Evolutionary conservation across 2,113 vertebrate species (phyloP).

Genomic region (Plecturocebus donacophilus): DNA sequence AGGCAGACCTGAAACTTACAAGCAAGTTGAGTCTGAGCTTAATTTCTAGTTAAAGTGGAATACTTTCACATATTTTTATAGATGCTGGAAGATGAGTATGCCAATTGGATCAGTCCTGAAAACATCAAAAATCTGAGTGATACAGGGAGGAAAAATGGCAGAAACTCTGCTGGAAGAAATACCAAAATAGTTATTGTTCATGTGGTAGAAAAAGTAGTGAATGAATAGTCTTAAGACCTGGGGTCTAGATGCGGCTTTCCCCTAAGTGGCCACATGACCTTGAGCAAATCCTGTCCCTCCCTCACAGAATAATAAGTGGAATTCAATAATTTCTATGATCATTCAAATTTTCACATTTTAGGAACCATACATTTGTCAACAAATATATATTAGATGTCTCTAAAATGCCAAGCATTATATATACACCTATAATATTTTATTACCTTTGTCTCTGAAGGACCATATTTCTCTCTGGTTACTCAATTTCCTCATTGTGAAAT

Average conservation of each 20-base stretch:
- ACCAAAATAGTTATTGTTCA: background rate
- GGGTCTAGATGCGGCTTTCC: background rate
- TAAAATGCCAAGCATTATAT: background rate
- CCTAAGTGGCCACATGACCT: background rate
- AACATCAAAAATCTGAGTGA: background rate
- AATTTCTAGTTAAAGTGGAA: background rate
- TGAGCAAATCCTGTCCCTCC: background rate
- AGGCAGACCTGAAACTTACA: background rate
- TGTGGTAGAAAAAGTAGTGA: background rate
- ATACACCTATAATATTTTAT: background rate
- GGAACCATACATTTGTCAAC: background rate
- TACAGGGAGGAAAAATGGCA: background rate
- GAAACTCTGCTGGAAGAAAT: background rate
- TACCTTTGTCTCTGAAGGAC: background rate
- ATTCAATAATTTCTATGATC: background rate
- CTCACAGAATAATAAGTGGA: background rate
- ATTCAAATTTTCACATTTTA: constrained; percentile 18
- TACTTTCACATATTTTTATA: background rate
- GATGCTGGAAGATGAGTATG: background rate
- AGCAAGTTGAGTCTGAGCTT: background rate
- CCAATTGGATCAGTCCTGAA: background rate
- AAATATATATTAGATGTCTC: background rate
- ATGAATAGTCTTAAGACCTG: background rate
- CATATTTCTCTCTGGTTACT: background rate
- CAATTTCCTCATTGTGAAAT: background rate